phyloP scores from a whole-genome alignment of 2,888 invertebrate genomes.

The Tinea trinotella region DNA sequence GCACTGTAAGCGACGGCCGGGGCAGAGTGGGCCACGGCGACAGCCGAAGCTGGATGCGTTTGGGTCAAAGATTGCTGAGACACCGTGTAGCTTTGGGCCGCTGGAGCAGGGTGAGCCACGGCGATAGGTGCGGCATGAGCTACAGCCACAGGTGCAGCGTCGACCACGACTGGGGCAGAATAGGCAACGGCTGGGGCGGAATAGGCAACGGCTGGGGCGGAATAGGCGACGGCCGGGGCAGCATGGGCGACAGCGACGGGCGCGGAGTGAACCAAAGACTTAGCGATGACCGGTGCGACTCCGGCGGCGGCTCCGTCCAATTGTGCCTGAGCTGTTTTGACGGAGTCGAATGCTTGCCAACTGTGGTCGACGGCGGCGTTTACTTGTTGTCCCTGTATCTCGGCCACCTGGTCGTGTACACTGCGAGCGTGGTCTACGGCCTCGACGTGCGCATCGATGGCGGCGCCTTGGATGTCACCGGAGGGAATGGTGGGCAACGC shows the following conservation, averaged over 20 bases:
- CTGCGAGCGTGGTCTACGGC: conserved; percentile 62
- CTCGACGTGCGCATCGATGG: conserved; percentile 62
- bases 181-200: conserved; percentile 27
- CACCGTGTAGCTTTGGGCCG: conserved; percentile 38
- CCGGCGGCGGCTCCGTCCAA: conserved; percentile 62
- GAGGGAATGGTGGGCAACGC: conserved; percentile 57
- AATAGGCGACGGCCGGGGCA: conserved; percentile 26
- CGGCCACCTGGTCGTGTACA: conserved; percentile 59
- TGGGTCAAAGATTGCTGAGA: conserved; percentile 49
- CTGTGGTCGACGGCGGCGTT: conserved; percentile 65
- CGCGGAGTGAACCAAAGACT: conserved; percentile 49
- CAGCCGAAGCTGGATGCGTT: conserved; percentile 47
- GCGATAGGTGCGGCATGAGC: conserved; percentile 19
- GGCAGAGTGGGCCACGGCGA: conserved; percentile 21
- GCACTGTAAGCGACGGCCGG: conserved; percentile 31
- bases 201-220: conserved; percentile 25
- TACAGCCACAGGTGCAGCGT: conserved; percentile 25
- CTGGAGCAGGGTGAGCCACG: background rate
- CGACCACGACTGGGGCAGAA: conserved; percentile 27
- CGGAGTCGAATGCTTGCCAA: conserved; percentile 61
- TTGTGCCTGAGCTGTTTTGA: conserved; percentile 55
- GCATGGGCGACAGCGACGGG: conserved; percentile 27
- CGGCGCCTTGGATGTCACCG: conserved; percentile 58
- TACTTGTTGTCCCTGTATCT: conserved; percentile 56
- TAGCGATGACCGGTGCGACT: conserved; percentile 55